Conservation (phyloP, 2,888 invertebrate genomes). For the Caenorhabditis doughertyi region DNA sequence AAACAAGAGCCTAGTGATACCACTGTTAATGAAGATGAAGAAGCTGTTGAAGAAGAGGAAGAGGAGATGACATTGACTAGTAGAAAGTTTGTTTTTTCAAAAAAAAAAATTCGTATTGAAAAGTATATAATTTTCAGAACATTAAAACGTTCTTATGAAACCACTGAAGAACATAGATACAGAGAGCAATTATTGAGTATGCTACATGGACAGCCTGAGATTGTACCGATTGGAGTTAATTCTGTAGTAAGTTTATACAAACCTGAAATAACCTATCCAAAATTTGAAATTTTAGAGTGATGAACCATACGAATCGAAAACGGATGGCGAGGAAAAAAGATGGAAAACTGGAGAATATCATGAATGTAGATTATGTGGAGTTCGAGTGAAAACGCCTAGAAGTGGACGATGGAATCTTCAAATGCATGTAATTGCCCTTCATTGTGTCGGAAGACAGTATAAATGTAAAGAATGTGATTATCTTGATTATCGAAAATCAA, state of each 20-base stretch:
- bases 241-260: slow-evolving; percentile 11
- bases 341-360: slow-evolving; percentile 54
- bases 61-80: slow-evolving; percentile 2
- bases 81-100: neutral
- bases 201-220: slow-evolving; percentile 42
- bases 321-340: no score
- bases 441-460: slow-evolving; percentile 61
- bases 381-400: slow-evolving; percentile 66
- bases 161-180: slow-evolving; percentile 22
- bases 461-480: slow-evolving; percentile 62
- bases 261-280: neutral
- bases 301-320: slow-evolving; percentile 29
- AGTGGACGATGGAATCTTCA: slow-evolving; percentile 71
- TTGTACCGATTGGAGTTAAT: slow-evolving; percentile 53
- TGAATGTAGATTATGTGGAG: slow-evolving; percentile 63
- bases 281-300: slow-evolving; percentile 21
- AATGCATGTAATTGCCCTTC: slow-evolving; percentile 72
- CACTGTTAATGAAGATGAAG: slow-evolving; percentile 4
- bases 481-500: slow-evolving; percentile 67
- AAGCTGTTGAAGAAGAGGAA: slow-evolving; percentile 37
- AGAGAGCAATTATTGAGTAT: slow-evolving; percentile 43
- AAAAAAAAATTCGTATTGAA: neutral
- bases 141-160: slow-evolving; percentile 17
- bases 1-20: slow-evolving; percentile 11
- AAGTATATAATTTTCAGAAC: neutral